Conservation (phyloP, 1,140 invertebrate species). For the Ostrea edulis region DNA sequence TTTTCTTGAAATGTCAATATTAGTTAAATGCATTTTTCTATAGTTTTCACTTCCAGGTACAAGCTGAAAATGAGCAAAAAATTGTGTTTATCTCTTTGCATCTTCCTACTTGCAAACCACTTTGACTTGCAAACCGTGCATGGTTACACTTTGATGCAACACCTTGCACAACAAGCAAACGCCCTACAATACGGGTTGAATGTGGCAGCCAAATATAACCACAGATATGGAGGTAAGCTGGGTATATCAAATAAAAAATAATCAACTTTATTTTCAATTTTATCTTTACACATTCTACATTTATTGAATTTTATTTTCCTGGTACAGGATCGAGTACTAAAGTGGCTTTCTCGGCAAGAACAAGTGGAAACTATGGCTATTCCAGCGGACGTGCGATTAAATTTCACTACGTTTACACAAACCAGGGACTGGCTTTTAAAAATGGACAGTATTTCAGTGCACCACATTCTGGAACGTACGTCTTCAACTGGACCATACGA, state of each 20-base stretch:
- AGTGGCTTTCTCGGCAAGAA: background rate
- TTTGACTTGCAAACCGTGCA: background rate
- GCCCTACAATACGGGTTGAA: background rate
- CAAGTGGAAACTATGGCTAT: background rate
- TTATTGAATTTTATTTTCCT: background rate
- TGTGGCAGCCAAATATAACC: background rate
- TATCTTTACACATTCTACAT: background rate
- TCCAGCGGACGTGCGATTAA: background rate
- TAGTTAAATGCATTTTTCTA: no score
- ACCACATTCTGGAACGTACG: background rate
- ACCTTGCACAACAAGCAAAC: background rate
- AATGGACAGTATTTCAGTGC: background rate
- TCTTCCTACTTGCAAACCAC: background rate
- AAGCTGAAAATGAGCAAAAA: no score
- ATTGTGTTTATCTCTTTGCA: background rate
- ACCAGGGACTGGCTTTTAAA: background rate
- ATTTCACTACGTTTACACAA: background rate
- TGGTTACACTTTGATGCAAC: background rate
- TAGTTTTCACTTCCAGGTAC: no score
- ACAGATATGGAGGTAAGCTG: background rate
- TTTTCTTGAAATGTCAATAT: no score
- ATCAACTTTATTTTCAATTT: no score
- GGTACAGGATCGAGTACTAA: background rate
- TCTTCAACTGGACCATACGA: background rate
- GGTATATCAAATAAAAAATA: background rate